Evolutionary conservation across 2,113 vertebrate species (phyloP).

Genomic region (Syngnathus scovelli): DNA sequence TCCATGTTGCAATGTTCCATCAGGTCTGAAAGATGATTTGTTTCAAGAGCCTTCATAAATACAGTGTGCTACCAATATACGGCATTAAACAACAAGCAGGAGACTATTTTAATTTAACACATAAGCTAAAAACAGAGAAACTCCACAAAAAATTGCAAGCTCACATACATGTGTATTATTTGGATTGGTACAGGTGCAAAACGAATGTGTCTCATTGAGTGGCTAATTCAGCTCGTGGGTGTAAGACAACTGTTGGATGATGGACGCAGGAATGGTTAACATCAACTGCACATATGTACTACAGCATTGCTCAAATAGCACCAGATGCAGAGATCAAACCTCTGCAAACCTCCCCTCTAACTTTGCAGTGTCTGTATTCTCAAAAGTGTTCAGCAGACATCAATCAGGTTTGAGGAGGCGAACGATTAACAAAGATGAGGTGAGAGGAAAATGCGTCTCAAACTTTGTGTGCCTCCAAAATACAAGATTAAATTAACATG

Average conservation of each 20-base stretch:
- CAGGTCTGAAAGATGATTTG: constrained; percentile 56
- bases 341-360: constrained; percentile 28
- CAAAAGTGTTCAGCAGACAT: constrained; percentile 32
- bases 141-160: constrained; percentile 52
- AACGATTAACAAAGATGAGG: constrained; percentile 13
- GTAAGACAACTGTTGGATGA: constrained; percentile 14
- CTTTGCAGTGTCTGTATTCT: constrained; percentile 32
- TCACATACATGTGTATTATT: constrained; percentile 47
- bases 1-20: constrained; percentile 39
- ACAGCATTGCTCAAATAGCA: constrained; percentile 60
- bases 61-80: constrained; percentile 63
- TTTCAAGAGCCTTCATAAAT: constrained; percentile 65
- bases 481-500: constrained; percentile 18
- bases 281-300: constrained; percentile 37
- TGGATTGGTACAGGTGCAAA: constrained; percentile 53
- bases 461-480: constrained; percentile 1
- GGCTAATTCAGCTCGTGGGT: constrained; percentile 18
- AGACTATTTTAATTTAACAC: constrained; percentile 47
- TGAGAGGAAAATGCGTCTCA: constrained; percentile 10
- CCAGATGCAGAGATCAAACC: constrained; percentile 51
- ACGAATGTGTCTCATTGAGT: constrained; percentile 13
- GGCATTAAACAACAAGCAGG: constrained; percentile 61
- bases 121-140: constrained; percentile 50
- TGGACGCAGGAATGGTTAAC: constrained; percentile 14
- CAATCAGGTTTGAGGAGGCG: constrained; percentile 33